Evolutionary conservation across 2,797 vertebrate species (phyloP).

Genomic region (Poeciliopsis infans): DNA sequence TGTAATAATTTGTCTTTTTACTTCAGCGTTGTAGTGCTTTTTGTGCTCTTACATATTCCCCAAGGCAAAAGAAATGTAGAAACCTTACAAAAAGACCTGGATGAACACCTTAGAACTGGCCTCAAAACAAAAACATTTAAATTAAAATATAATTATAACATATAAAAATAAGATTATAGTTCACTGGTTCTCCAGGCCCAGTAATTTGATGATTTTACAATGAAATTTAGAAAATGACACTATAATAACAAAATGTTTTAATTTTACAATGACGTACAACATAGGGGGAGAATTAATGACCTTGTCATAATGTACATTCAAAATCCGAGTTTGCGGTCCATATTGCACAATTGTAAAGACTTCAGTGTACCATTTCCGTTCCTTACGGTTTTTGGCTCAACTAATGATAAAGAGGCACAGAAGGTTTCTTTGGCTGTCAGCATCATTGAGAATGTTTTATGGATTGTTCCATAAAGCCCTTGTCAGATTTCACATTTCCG

Average conservation of each 20-base stretch:
- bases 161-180: constrained; percentile 2
- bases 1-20: constrained; percentile 9
- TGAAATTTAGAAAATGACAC: constrained; percentile 20
- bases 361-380: constrained; percentile 65
- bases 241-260: not conserved
- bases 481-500: constrained; percentile 71
- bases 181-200: constrained; percentile 24
- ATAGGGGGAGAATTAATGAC: constrained; percentile 33
- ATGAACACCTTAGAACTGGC: constrained; percentile 5
- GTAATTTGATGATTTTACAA: constrained; percentile 31
- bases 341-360: constrained; percentile 83
- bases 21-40: constrained; percentile 10
- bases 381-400: constrained; percentile 63
- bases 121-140: constrained; percentile 39
- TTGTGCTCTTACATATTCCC: constrained; percentile 32
- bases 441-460: constrained; percentile 38
- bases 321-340: constrained; percentile 62
- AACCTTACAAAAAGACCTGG: not conserved
- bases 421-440: constrained; percentile 50
- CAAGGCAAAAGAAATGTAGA: constrained; percentile 6
- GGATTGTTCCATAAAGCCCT: constrained; percentile 40
- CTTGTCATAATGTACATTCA: constrained; percentile 64
- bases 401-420: constrained; percentile 53
- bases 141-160: constrained; percentile 41
- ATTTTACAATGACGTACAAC: constrained; percentile 22